Conservation (phyloP, 2,888 invertebrate species). For the Leptogaster cylindrica region DNA sequence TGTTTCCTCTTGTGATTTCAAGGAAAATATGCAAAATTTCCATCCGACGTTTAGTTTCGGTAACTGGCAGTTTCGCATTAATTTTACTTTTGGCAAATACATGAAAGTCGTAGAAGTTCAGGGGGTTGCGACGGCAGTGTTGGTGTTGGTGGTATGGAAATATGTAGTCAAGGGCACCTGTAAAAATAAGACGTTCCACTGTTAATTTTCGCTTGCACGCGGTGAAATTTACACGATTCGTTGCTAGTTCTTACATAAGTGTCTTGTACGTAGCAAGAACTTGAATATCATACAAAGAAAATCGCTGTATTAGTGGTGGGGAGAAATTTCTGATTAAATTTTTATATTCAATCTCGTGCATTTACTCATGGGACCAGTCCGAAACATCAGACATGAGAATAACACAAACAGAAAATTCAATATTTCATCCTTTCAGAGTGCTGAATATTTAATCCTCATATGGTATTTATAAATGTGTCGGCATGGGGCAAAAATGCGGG, state of each 20-base stretch:
- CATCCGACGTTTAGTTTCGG: not conserved
- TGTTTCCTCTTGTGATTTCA: not conserved
- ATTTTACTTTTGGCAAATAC: conserved; percentile 15
- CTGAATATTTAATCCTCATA: conserved; percentile 50
- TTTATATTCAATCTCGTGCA: conserved; percentile 42
- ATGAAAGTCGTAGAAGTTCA: not conserved
- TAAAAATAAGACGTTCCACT: conserved; percentile 9
- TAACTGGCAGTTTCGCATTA: conserved; percentile 6
- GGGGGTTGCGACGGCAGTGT: too few species aligned
- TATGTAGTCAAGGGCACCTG: too few species aligned
- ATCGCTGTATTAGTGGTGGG: conserved; percentile 13
- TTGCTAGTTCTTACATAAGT: not conserved
- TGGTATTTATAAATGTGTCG: conserved; percentile 50
- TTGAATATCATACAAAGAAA: conserved; percentile 3
- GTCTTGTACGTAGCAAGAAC: not conserved
- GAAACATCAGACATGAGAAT: conserved; percentile 32
- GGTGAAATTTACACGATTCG: not conserved
- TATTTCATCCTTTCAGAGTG: conserved; percentile 51
- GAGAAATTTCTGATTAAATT: conserved; percentile 38
- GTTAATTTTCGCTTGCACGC: conserved; percentile 11
- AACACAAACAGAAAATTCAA: conserved; percentile 48
- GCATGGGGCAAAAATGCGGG: conserved; percentile 43
- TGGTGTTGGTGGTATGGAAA: too few species aligned
- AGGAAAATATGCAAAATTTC: not conserved
- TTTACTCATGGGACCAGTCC: conserved; percentile 40